These are phyloP conservation scores for Euborellia annulipes DNA, from an alignment of 1,140 invertebrate species.

Conservation along the genomic window DNA sequence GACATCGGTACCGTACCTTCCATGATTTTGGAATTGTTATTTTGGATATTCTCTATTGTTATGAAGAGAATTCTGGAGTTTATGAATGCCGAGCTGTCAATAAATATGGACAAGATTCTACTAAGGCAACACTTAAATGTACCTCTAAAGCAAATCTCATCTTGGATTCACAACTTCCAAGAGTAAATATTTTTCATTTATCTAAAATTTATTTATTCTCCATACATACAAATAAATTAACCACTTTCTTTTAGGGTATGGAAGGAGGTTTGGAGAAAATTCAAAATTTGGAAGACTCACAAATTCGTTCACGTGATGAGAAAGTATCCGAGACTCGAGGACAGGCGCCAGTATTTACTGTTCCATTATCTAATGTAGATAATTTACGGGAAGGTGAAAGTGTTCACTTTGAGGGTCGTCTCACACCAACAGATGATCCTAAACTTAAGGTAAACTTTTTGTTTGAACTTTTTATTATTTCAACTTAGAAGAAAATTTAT, in stretches of 20 bases:
- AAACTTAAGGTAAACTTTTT: constrained; percentile 53
- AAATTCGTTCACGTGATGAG: constrained; percentile 53
- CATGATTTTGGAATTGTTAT: constrained; percentile 96
- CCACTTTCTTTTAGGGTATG: constrained; percentile 51
- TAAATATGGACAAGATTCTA: constrained; percentile 76
- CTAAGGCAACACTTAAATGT: constrained; percentile 71
- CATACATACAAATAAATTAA: constrained; percentile 1
- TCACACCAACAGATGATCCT: constrained; percentile 86
- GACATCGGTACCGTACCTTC: constrained; percentile 88
- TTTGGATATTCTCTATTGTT: constrained; percentile 90
- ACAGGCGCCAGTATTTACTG: constrained; percentile 80
- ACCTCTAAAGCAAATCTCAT: constrained; percentile 82
- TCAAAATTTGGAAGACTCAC: constrained; percentile 77
- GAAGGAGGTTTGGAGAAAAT: constrained; percentile 83
- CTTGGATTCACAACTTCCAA: constrained; percentile 84
- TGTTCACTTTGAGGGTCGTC: constrained; percentile 84
- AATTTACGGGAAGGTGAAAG: constrained; percentile 78
- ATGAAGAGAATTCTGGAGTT: constrained; percentile 88
- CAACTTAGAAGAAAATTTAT: no score
- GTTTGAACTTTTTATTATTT: no score
- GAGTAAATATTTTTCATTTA: constrained; percentile 31
- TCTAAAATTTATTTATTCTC: constrained; percentile 3
- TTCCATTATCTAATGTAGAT: constrained; percentile 73
- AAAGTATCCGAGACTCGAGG: constrained; percentile 50
- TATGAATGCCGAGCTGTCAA: constrained; percentile 87